Base-by-base conservation (phyloP, 2,888 invertebrate genomes). In the Sinhomidia bicolor region DNA sequence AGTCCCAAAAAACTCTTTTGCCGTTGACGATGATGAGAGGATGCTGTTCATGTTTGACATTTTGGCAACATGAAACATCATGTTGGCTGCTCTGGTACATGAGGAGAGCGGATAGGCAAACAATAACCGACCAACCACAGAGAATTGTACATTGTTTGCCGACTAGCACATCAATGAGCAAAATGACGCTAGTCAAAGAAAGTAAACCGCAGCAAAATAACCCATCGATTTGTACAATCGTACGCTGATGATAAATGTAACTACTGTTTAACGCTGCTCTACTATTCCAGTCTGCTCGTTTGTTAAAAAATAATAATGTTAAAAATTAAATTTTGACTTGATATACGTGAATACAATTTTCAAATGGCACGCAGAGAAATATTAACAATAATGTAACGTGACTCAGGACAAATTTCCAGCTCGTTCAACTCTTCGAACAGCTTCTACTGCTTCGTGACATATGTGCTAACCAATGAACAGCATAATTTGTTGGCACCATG, bases 71-170 rank as follows among this genome's bases (percentile, higher is more conserved):
- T 36, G 68, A 36, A 68, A 68, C 68, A 68, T 14, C 2, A 36
- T 20, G 10, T 57, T 51, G 29, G 47, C 6, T 47, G 47, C 6
- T 12, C 47, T n/a, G 36, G 62, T 54, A 76, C 76, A 85, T 85
- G 85, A 84, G 51, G n/a, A n/a, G 9, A 74, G 83, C 60, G 74
- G 74, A 85, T 85, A 65, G 47, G 76, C 85, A 85, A 85, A 85
- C 78, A 76, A 85, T 65, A 76, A 20, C 84, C 36, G 68, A 68
- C 68, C 68, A 20, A 68, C 68, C 68, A 41, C 68, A 68, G 68
- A 68, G 68, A 68, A 7, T 20, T 9, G 41, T 68, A 36, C 2
- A n/a, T n/a, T n/a, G n/a, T n/a, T n/a, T n/a, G n/a, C n/a, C n/a
- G n/a, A n/a, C n/a, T n/a, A n/a, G n/a, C 12, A 65, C 10, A 29